Base-by-base conservation (phyloP, 2,888 invertebrate genomes). In the Leistus spinibarbis region DNA sequence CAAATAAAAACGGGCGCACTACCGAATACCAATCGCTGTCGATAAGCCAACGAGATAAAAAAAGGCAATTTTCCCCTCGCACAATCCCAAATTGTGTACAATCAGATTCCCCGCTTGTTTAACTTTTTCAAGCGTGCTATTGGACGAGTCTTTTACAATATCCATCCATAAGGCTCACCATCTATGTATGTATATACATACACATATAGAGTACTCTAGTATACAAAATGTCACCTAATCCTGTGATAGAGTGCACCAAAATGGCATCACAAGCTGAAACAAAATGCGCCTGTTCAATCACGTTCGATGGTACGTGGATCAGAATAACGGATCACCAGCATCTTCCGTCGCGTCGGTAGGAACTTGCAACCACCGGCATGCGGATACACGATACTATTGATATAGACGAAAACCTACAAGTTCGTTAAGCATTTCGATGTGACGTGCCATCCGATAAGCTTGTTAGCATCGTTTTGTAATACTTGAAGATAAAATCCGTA, bases 11-110 rank as follows among this genome's bases (percentile, higher is more conserved):
- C 54, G 68, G 54, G 23, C 64, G 62, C 62, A 67, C n/a, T 24
- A 63, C 63, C 64, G 75, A 75, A 75, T 75, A 75, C 75, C 75
- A 69, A 75, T 75, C 75, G 68, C 16, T 56, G 57, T 20, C 68
- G 56, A 68, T 68, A 68, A 68, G 68, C 68, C 68, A 24, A 27
- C 22, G 53, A 76, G 78, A 78, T 78, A 78, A 79, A 79, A 53
- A 79, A 79, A 79, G 79, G 77, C 79, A 79, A 79, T 79, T 79
- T 79, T 79, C 78, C 79, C 75, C 78, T 77, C 68, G 74, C 70
- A 76, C 27, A 66, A 60, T 62, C 54, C 62, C 74, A 74, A 74
- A 74, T 74, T 74, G 74, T 67, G 74, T 68, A 74, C 74, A 74
- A 74, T 74, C 74, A 74, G 74, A 68, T 63, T 68, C 54, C 62